A percentile compares a stretch with the other conserved stretches of the same genome.
Evolutionary conservation across 2,113 vertebrate species (phyloP).

Genomic region (human (Homo sapiens)): DNA sequence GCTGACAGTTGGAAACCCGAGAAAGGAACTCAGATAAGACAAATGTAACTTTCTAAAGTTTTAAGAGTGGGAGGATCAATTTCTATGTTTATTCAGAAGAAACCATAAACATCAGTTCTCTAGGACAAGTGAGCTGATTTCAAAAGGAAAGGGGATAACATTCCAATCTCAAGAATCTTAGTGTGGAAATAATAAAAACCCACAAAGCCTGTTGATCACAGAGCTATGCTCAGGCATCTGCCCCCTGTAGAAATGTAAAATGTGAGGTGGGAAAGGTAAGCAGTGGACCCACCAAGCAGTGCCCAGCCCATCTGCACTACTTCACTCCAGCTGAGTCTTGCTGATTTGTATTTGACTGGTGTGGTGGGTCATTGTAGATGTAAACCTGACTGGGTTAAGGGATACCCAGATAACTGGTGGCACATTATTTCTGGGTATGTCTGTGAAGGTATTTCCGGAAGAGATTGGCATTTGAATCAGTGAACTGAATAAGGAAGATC

Average conservation of each 20-base stretch:
- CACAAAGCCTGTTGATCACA: not conserved
- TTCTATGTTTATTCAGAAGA: too few species aligned
- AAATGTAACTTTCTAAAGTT: too few species aligned
- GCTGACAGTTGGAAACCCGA: too few species aligned
- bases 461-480: not conserved
- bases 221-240: not conserved
- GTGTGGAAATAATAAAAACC: not conserved
- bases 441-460: not conserved
- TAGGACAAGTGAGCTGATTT: not conserved
- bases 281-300: too few species aligned
- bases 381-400: not conserved
- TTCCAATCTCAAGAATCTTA: not conserved
- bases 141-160: not conserved
- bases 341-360: not conserved
- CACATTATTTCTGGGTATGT: not conserved
- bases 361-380: not conserved
- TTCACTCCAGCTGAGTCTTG: not conserved
- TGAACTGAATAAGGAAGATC: not conserved
- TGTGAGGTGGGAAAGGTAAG: not conserved
- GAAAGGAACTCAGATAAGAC: too few species aligned
- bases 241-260: too few species aligned
- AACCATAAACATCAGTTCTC: too few species aligned
- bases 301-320: too few species aligned
- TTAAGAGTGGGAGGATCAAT: too few species aligned
- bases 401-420: not conserved